Evolutionary conservation across 2,888 invertebrate genomes (phyloP), one percentile per base, ranked within the genome.

Genomic region (Diabrotica balteata): DNA sequence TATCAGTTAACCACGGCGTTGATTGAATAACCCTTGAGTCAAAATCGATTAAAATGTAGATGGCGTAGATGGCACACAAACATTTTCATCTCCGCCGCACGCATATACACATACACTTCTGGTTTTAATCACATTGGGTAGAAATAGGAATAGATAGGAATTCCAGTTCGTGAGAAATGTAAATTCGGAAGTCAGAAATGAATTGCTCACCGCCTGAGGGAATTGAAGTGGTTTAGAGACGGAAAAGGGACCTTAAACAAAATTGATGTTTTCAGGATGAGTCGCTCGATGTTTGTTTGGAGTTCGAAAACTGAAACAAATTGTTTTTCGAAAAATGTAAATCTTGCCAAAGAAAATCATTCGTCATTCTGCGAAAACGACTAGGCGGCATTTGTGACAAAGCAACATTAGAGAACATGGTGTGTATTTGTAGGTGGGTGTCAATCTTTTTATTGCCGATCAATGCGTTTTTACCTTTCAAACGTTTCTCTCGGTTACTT

Each of bases 101-200:
- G n/a, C 63, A 43, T 51, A 66, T 46, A 60, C 42, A 59, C 32
- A 66, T 45, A 66, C 47, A 57, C 46, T 61, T 67, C 63, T 63
- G 62, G 67, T 53, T 72, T 67, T 72, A 72, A 72, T 72, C 67
- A 67, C 69, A 67, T 69, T 61, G 58, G 67, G 32, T 32, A 32
- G 32, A 32, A 32, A 32, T 32, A 32, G 32, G 32, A 32, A 32
- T 32, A 32, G 32, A 32, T 63, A 63, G 64, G 45, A 69, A 69
- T 72, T 69, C 67, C 69, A 62, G 47, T 59, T 58, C 63, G 57
- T 63, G 70, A 70, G 72, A 67, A 73, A 74, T 74, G 70, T 72
- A 74, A 71, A 73, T 75, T 75, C 67, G 68, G 70, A 71, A 73
- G 73, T 73, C 73, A 66, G 68, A 72, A 75, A 74, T 72, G 72